Conservation (phyloP, 2,888 invertebrate genomes). For the Sinopyrophorus schimmeli region DNA sequence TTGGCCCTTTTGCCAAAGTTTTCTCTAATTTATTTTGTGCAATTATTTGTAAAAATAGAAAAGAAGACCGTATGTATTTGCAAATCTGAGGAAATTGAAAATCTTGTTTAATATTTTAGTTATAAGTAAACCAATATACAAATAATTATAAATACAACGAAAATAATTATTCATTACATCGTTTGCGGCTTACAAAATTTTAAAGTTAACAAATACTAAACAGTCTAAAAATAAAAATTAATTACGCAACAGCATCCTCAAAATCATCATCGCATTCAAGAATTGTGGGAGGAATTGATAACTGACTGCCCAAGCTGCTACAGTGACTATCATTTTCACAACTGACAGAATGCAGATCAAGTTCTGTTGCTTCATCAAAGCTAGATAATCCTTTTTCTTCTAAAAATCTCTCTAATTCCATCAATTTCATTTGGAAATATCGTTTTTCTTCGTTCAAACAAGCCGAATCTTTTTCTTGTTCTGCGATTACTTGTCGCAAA, state of each 20-base stretch:
- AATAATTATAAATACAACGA: no score
- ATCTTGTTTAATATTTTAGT: no score
- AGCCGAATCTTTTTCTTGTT: constrained; percentile 62
- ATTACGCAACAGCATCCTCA: constrained; percentile 23
- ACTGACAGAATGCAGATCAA: constrained; percentile 5
- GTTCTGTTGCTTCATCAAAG: constrained; percentile 11
- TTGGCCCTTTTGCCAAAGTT: no score
- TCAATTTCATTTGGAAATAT: constrained; percentile 60
- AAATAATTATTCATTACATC: constrained; percentile 9
- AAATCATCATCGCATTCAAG: constrained; percentile 50
- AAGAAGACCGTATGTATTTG: no score
- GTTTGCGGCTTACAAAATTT: background rate
- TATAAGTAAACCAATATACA: no score
- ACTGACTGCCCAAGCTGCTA: constrained; percentile 5
- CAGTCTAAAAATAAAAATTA: background rate
- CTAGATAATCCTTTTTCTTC: constrained; percentile 3
- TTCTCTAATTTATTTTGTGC: no score
- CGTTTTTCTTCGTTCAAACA: constrained; percentile 62
- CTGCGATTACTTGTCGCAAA: constrained; percentile 59
- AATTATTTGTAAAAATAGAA: no score
- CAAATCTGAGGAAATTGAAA: no score
- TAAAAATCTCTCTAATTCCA: constrained; percentile 41
- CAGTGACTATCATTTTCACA: constrained; percentile 4
- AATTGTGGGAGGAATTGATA: constrained; percentile 52
- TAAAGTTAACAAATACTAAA: no score